Conservation (phyloP, 2,888 invertebrate species). For the Vandiemenella viatica region DNA sequence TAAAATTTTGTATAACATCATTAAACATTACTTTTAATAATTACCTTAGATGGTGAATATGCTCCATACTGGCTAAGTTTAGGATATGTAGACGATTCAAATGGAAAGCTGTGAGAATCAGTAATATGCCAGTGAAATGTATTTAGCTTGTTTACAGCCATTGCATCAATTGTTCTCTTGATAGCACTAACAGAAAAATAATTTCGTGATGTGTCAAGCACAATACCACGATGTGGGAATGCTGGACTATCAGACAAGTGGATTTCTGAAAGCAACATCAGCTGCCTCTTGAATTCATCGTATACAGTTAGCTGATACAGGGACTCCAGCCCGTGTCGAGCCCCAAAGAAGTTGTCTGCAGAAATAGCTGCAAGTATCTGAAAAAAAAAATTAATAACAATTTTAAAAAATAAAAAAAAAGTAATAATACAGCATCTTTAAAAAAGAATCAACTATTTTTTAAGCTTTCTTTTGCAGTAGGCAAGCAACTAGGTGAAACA, state of each 20-base stretch:
- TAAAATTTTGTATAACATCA: no score
- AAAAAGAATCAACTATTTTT: background rate
- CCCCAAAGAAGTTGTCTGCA: slow-evolving; percentile 48
- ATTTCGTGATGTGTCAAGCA: slow-evolving; percentile 71
- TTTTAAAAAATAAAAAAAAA: background rate
- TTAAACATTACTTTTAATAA: background rate
- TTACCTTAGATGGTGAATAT: slow-evolving; percentile 48
- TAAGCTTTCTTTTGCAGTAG: background rate
- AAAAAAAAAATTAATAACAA: background rate
- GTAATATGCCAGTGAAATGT: slow-evolving; percentile 92
- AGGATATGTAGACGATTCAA: slow-evolving; percentile 58
- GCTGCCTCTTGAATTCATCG: slow-evolving; percentile 26
- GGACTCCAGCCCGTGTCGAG: slow-evolving; percentile 51
- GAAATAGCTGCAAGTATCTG: slow-evolving; percentile 37
- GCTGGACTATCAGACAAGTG: slow-evolving; percentile 60
- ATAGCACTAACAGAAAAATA: slow-evolving; percentile 59
- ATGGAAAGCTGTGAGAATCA: slow-evolving; percentile 88
- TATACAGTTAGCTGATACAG: slow-evolving; percentile 41
- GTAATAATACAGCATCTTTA: background rate
- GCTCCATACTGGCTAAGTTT: slow-evolving; percentile 62
- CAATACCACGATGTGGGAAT: slow-evolving; percentile 75
- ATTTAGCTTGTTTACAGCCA: slow-evolving; percentile 82
- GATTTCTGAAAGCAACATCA: slow-evolving; percentile 46
- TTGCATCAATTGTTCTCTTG: slow-evolving; percentile 66
- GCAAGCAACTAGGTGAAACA: no score